Conservation (phyloP, 2,797 vertebrate genomes). For the Anguilla obscura region DNA sequence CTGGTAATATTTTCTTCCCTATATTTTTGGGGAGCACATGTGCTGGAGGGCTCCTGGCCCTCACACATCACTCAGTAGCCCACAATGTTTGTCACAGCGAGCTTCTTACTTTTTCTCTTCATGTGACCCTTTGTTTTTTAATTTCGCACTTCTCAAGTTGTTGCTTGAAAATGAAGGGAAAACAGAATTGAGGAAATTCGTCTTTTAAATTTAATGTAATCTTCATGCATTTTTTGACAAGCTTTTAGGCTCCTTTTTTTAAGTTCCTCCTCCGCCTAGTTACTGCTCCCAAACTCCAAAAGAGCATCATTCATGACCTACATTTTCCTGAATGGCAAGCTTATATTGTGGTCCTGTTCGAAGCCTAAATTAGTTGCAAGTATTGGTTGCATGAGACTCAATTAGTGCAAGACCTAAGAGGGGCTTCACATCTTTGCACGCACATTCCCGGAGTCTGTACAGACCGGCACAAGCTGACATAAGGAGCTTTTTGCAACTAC, state of each 20-base stretch:
- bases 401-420: slow-evolving; percentile 40
- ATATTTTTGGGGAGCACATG: slow-evolving; percentile 39
- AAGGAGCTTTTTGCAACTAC: not conserved
- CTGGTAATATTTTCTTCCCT: not conserved
- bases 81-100: not conserved
- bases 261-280: slow-evolving; percentile 27
- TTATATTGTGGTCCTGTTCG: slow-evolving; percentile 43
- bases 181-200: not conserved
- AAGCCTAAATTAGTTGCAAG: slow-evolving; percentile 43
- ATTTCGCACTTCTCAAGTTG: not conserved
- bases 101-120: not conserved
- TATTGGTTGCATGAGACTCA: slow-evolving; percentile 45
- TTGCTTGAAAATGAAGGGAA: not conserved
- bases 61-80: not conserved
- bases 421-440: slow-evolving; percentile 47
- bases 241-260: not conserved
- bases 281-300: slow-evolving; percentile 9
- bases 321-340: slow-evolving; percentile 50
- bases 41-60: slow-evolving; percentile 66
- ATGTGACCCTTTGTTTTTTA: not conserved
- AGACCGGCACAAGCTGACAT: not conserved
- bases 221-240: slow-evolving; percentile 29
- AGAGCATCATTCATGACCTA: slow-evolving; percentile 39
- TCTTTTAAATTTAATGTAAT: not conserved
- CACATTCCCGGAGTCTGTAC: slow-evolving; percentile 19